Evolutionary conservation across 2,113 vertebrate genomes (phyloP).

Genomic region (Aspidoscelis tigris): DNA sequence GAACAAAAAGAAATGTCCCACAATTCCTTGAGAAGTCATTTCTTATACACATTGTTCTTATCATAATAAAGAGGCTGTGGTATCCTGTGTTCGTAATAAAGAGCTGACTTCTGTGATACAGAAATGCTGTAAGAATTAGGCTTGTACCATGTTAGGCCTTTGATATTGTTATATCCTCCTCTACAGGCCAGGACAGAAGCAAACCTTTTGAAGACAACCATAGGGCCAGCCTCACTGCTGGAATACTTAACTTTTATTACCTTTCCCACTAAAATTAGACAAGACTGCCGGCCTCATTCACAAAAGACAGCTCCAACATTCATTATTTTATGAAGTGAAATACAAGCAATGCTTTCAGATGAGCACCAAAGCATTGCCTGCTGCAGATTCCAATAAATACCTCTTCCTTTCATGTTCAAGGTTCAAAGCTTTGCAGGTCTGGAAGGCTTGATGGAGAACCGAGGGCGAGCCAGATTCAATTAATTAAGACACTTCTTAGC

Average conservation of each 20-base stretch:
- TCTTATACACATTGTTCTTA: slow-evolving; percentile 34
- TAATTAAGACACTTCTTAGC: slow-evolving; percentile 64
- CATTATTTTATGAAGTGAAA: slow-evolving; percentile 81
- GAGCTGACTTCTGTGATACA: slow-evolving; percentile 17
- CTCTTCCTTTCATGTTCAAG: slow-evolving; percentile 78
- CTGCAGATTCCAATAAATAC: slow-evolving; percentile 79
- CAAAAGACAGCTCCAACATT: slow-evolving; percentile 70
- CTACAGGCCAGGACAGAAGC: slow-evolving; percentile 67
- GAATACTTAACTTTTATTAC: slow-evolving; percentile 87
- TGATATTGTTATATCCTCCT: slow-evolving; percentile 73
- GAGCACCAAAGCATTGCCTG: slow-evolving; percentile 71
- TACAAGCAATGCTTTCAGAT: slow-evolving; percentile 67
- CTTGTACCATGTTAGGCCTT: slow-evolving; percentile 72
- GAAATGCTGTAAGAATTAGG: slow-evolving; percentile 71
- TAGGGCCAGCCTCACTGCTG: slow-evolving; percentile 79
- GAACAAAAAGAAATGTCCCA: background rate
- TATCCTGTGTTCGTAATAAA: slow-evolving; percentile 28
- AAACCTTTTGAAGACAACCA: slow-evolving; percentile 77
- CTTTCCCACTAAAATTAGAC: slow-evolving; percentile 77
- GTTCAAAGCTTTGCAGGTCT: slow-evolving; percentile 78
- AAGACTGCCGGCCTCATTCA: slow-evolving; percentile 73
- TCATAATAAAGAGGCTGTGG: slow-evolving; percentile 3
- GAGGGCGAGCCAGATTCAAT: slow-evolving; percentile 67
- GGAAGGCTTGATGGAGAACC: slow-evolving; percentile 77
- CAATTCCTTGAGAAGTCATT: slow-evolving; percentile 17